Evolutionary conservation across 2,888 invertebrate species (phyloP), one percentile per base, ranked within the genome.

Genomic region (Chirona hameri): DNA sequence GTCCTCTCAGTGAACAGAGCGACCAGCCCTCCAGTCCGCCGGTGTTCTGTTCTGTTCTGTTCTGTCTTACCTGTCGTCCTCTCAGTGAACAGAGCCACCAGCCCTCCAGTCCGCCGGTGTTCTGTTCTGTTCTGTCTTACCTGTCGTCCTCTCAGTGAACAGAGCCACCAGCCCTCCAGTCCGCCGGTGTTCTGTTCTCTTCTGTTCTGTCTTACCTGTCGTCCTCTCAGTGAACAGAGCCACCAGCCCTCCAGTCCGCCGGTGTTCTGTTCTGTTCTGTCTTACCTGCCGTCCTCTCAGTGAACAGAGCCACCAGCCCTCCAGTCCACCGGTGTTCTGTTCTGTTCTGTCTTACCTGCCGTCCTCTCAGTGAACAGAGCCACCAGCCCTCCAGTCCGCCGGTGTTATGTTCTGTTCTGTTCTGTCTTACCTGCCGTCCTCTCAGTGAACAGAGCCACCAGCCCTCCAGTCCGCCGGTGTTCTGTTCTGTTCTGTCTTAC

Each of bases 231-330:
- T n/a, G 94, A 92, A 89, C 98, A 98, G 85, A 98, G 91, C 98
- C 98, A 98, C 98, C 98, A 98, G 87, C 98, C 98, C 88, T 95
- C 93, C 87, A 96, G 92, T 86, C 96, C 96, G 81, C 93, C 93
- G 39, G 95, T 94, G 88, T 96, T 95, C 90, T 96, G 95, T 89
- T 97, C 96, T n/a, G n/a, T n/a, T n/a, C n/a, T n/a, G n/a, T n/a
- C n/a, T n/a, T n/a, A n/a, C n/a, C 93, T 96, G 95, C 90, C 95
- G 91, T 82, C 97, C 97, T 86, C 95, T 90, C 76, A 97, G 90
- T n/a, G 94, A 92, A 89, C 98, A 98, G 85, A 98, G 91, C 98
- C 98, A 98, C 98, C 98, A 98, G 87, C 98, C 98, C 88, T 95
- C 93, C 87, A 96, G 92, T 86, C 96, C 96, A 81, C 93, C 93